Percentiles rank a stretch among this genome's conserved stretches.
phyloP scores from a whole-genome alignment of 2,888 invertebrate genomes.

The Meta bourneti region DNA sequence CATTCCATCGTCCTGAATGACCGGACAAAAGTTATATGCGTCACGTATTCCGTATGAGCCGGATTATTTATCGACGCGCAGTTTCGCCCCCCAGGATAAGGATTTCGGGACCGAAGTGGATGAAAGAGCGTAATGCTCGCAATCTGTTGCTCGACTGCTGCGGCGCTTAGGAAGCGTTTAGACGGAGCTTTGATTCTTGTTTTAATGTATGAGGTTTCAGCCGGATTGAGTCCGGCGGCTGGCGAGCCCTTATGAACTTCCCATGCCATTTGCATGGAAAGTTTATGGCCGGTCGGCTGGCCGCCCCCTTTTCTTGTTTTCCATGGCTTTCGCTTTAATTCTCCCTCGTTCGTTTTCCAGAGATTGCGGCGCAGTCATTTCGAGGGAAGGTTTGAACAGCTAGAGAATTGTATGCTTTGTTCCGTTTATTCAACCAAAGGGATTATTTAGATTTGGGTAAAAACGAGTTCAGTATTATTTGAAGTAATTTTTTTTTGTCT shows the following conservation, averaged over 20 bases:
- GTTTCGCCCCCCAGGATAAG: slow-evolving; percentile 18
- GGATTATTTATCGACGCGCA: slow-evolving; percentile 69
- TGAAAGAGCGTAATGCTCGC: slow-evolving; percentile 65
- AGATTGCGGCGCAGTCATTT: background rate
- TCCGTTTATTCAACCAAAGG: too few relatives aligned
- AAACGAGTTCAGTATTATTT: too few relatives aligned
- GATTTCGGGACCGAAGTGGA: slow-evolving; percentile 55
- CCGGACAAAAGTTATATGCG: slow-evolving; percentile 73
- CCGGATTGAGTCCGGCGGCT: background rate
- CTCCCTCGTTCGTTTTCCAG: background rate
- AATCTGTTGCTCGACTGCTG: slow-evolving; percentile 51
- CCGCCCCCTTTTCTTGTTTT: background rate
- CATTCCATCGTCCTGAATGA: slow-evolving; percentile 36
- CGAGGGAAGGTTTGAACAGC: background rate
- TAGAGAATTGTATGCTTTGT: too few relatives aligned
- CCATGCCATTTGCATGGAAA: background rate
- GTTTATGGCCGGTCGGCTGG: background rate
- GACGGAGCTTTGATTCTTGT: slow-evolving; percentile 2
- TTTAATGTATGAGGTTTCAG: slow-evolving; percentile 22
- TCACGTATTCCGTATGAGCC: slow-evolving; percentile 68
- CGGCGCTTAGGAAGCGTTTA: slow-evolving; percentile 42
- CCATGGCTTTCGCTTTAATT: background rate
- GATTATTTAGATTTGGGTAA: too few relatives aligned
- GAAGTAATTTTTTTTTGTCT: too few relatives aligned
- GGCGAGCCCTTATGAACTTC: background rate